Base-by-base conservation (phyloP, 2,888 invertebrate species). In the Thereva unica region DNA sequence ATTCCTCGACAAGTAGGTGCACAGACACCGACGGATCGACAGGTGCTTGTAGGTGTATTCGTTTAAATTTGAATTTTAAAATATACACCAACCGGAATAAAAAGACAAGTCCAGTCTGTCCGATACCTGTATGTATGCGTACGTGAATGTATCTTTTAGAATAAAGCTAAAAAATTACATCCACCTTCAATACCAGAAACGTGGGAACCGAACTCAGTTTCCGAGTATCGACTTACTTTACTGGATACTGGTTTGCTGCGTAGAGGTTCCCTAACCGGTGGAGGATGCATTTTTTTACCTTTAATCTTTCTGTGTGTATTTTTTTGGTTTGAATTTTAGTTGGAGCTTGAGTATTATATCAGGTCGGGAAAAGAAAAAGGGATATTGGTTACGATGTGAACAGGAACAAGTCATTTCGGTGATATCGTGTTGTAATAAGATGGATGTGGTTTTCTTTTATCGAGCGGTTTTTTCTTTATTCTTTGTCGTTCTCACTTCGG, bases 141-240 rank as follows among this genome's bases (percentile, higher is more conserved):
- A 9, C 54, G 52, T 53, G n/a, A 44, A 45, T 54, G 23, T 64
- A 54, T 64, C 53, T 64, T 54, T 53, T 45, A 44, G 45, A 64
- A 64, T 64, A 64, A 47, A 55, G 45, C 47, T 45, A 54, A 64
- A 42, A 64, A 47, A 55, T 64, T 42, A 64, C 54, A 64, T 64
- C 64, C 66, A 65, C 64, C 64, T 57, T 49, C 68, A 66, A 66
- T 64, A 61, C 69, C 67, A 67, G 70, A 68, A 70, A 70, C 70
- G 70, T 70, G 70, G 68, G 70, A 70, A 70, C 70, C 67, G 44
- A 56, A 67, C 61, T 55, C 69, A 68, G 66, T 66, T 67, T 68
- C 66, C 68, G 68, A 70, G 68, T 70, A 70, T 70, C 69, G 66
- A 70, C 67, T 70, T 70, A 68, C 70, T 70, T 56, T 64, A 56